Evolutionary conservation across 1,140 invertebrate genomes (phyloP).

Genomic region (Orchesella cincta): DNA sequence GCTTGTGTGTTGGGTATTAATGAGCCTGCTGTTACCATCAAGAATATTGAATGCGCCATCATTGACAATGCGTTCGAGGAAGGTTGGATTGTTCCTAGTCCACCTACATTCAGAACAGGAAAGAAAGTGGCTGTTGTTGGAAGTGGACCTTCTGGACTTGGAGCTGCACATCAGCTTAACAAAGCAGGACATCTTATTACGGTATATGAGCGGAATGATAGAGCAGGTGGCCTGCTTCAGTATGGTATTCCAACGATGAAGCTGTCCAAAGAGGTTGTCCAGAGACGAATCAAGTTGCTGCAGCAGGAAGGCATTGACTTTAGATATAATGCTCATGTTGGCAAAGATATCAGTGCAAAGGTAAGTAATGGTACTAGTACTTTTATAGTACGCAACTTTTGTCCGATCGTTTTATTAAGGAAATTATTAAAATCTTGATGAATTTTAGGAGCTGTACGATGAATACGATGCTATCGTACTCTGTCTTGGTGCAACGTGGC

Average conservation of each 20-base stretch:
- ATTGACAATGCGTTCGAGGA: constrained; percentile 97
- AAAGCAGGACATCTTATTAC: constrained; percentile 90
- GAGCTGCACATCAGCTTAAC: constrained; percentile 95
- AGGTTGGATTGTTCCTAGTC: constrained; percentile 87
- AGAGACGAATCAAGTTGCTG: constrained; percentile 83
- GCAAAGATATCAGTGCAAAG: constrained; percentile 82
- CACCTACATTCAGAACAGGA: constrained; percentile 73
- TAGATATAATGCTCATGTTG: constrained; percentile 85
- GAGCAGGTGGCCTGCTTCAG: constrained; percentile 89
- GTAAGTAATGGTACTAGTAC: constrained; percentile 54
- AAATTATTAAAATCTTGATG: too few relatives aligned
- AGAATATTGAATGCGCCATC: constrained; percentile 98
- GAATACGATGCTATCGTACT: constrained; percentile 86
- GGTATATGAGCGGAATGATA: constrained; percentile 95
- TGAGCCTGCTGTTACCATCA: constrained; percentile 95
- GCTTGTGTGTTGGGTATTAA: constrained; percentile 96
- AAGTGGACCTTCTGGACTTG: constrained; percentile 91
- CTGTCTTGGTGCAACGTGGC: constrained; percentile 93
- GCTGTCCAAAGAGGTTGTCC: constrained; percentile 87
- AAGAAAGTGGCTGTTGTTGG: constrained; percentile 91
- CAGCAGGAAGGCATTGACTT: constrained; percentile 89
- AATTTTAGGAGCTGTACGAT: constrained; percentile 63
- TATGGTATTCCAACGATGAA: constrained; percentile 99
- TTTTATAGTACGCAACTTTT: constrained; percentile 18
- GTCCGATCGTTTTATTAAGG: too few relatives aligned